Conservation (phyloP, 2,797 vertebrate species). For the Dendrocincla tyrannina region DNA sequence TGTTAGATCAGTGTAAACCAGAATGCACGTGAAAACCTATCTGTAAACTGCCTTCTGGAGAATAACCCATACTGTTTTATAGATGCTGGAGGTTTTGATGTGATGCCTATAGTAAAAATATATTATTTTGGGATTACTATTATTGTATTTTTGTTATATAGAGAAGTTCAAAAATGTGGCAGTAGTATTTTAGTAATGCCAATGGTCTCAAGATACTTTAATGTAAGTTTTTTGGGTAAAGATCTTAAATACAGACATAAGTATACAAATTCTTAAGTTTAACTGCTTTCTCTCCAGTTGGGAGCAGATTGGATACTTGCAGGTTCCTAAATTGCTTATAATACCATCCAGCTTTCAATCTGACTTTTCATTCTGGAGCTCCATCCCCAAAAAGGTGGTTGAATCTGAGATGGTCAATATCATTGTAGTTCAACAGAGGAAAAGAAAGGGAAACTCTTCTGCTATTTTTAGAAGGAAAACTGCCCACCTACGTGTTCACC, state of each 20-base stretch:
- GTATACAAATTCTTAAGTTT: not conserved
- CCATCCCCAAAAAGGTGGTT: not conserved
- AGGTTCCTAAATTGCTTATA: not conserved
- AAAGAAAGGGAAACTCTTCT: not conserved
- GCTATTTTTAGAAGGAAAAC: not conserved
- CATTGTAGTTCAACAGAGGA: not conserved
- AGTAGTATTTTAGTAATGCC: not conserved
- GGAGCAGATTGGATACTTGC: not conserved
- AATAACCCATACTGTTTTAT: not conserved
- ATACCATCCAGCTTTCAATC: not conserved
- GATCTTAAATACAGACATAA: not conserved
- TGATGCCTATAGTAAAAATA: not conserved
- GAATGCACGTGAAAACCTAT: not conserved
- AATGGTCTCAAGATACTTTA: not conserved
- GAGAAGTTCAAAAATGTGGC: not conserved
- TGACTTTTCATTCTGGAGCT: not conserved
- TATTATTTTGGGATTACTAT: not conserved
- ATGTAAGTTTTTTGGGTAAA: not conserved
- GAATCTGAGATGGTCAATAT: not conserved
- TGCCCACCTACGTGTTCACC: not conserved
- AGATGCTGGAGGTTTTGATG: not conserved
- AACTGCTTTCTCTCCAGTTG: not conserved
- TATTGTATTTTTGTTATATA: not conserved
- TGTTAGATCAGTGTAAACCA: not conserved
- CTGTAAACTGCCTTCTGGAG: not conserved